Percentiles rank a stretch among this genome's conserved stretches.
Evolutionary conservation across 2,113 vertebrate species (phyloP).

Genomic region (Pelvicachromis taeniatus): DNA sequence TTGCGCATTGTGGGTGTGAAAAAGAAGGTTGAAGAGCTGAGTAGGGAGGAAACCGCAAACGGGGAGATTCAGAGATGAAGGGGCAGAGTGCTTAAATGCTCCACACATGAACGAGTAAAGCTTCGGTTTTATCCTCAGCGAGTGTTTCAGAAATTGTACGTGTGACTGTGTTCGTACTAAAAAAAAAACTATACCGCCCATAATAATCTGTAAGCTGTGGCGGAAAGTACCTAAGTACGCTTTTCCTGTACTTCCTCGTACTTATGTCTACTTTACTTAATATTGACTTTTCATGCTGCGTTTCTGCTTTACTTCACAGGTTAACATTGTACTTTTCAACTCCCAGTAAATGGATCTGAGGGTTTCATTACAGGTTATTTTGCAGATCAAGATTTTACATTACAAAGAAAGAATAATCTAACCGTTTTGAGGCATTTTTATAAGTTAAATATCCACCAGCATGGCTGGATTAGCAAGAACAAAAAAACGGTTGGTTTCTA

Average conservation of each 20-base stretch:
- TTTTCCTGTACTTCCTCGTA: background rate
- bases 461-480: background rate
- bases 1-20: slow-evolving; percentile 54
- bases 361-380: background rate
- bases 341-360: background rate
- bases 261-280: background rate
- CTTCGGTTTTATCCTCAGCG: background rate
- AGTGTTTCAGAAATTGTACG: background rate
- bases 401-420: background rate
- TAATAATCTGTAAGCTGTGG: background rate
- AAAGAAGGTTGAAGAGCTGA: slow-evolving; percentile 8
- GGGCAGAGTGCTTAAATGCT: background rate
- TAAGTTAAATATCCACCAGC: background rate
- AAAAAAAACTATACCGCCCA: background rate
- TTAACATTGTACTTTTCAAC: background rate
- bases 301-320: background rate
- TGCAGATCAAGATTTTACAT: background rate
- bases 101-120: background rate
- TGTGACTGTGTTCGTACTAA: background rate
- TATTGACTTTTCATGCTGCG: background rate
- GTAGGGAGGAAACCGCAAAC: background rate
- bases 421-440: background rate
- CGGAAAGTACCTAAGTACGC: background rate
- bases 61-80: background rate
- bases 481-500: background rate